These are phyloP conservation scores for Caenorhabditis angaria DNA, from an alignment of 2,888 invertebrate genomes.

Conservation along the genomic window DNA sequence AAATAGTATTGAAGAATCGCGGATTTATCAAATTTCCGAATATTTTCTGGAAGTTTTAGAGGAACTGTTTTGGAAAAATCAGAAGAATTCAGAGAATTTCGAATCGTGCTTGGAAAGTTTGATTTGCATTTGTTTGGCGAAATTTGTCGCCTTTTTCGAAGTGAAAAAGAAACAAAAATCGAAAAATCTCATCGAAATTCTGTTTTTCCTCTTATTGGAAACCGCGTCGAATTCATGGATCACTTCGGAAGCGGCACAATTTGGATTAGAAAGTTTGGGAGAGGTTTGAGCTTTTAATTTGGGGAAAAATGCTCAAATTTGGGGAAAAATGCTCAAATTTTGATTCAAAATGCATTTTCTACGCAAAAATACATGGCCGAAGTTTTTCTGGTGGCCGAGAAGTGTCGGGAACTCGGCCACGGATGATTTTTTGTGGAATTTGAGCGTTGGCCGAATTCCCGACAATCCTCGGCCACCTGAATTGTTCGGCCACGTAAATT, in stretches of 20 bases:
- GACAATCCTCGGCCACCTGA: too few species aligned
- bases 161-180: slow-evolving; percentile 14
- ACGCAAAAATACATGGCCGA: too few species aligned
- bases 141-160: slow-evolving; percentile 17
- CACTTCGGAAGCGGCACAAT: slow-evolving; percentile 26
- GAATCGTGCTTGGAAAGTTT: slow-evolving; percentile 29
- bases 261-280: slow-evolving; percentile 12
- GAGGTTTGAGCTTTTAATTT: slow-evolving; percentile 6
- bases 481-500: too few species aligned
- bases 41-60: slow-evolving; percentile 16
- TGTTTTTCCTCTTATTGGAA: slow-evolving; percentile 22
- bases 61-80: too few species aligned
- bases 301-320: too few species aligned
- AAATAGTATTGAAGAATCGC: slow-evolving; percentile 27
- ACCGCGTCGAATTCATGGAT: slow-evolving; percentile 17
- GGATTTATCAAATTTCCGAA: slow-evolving; percentile 27
- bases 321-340: too few species aligned
- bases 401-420: too few species aligned
- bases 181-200: slow-evolving; percentile 19
- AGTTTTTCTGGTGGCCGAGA: too few species aligned
- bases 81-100: too few species aligned
- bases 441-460: too few species aligned
- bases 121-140: slow-evolving; percentile 18
- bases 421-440: too few species aligned
- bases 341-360: too few species aligned